Conservation (phyloP, 2,113 vertebrate genomes). For the Pelvicachromis taeniatus region DNA sequence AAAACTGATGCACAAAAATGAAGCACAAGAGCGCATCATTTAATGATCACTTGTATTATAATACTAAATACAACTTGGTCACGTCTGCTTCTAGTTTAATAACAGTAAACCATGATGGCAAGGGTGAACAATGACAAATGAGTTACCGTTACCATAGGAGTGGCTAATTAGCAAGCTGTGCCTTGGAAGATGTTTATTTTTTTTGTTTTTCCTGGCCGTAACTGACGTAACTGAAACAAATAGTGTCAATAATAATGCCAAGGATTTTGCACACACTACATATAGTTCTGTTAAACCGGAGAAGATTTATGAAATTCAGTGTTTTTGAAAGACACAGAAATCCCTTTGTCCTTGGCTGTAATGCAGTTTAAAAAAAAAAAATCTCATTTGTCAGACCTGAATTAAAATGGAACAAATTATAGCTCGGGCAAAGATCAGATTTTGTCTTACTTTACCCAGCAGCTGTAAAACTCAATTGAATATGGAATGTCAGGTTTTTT, state of each 20-base stretch:
- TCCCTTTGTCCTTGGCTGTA: slow-evolving; percentile 23
- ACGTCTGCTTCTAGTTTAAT: neutral
- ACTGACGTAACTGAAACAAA: neutral
- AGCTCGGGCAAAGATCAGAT: slow-evolving; percentile 55
- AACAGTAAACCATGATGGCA: neutral
- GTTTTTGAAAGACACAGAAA: slow-evolving; percentile 32
- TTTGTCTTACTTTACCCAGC: slow-evolving; percentile 48
- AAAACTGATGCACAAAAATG: neutral
- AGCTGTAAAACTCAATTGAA: slow-evolving; percentile 43
- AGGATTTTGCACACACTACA: neutral
- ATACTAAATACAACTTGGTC: neutral
- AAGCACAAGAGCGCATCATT: neutral
- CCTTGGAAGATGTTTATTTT: neutral
- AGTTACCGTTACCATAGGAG: neutral
- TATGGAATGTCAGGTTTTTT: neutral
- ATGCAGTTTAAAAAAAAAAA: slow-evolving; percentile 1
- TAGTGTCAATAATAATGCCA: neutral
- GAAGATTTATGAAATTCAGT: neutral
- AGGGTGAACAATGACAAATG: neutral
- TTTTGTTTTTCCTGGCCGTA: neutral
- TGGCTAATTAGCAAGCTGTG: neutral
- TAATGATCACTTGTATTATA: neutral
- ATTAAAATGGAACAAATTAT: slow-evolving; percentile 63
- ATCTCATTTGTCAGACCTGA: slow-evolving; percentile 48
- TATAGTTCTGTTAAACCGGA: neutral